Conservation (phyloP, 2,888 invertebrate species). For the Dryadula phaetusa region DNA sequence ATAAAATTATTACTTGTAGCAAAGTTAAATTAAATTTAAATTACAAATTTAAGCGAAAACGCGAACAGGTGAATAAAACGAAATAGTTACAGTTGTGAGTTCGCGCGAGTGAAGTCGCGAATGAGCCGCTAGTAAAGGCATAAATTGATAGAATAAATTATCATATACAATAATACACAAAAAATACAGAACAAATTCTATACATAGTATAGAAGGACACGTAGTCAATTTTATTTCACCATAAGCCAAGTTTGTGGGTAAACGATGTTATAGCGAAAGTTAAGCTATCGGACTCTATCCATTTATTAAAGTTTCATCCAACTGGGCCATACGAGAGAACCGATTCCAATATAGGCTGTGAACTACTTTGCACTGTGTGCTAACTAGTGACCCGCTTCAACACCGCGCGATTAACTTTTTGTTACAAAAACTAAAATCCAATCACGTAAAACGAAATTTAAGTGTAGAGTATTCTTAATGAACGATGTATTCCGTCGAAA, state of each 20-base stretch:
- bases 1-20: no score
- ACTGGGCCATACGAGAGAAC: conserved; percentile 58
- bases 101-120: no score
- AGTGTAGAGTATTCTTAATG: neutral
- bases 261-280: conserved; percentile 61
- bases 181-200: neutral
- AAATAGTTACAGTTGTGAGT: no score
- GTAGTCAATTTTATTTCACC: conserved; percentile 61
- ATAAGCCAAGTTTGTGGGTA: conserved; percentile 57
- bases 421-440: conserved; percentile 16
- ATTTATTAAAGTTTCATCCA: conserved; percentile 73
- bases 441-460: conserved; percentile 6
- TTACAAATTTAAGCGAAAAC: no score
- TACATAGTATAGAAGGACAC: neutral
- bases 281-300: conserved; percentile 66
- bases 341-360: conserved; percentile 55
- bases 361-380: conserved; percentile 45
- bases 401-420: conserved; percentile 36
- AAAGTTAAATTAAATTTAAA: no score
- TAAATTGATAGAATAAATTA: no score
- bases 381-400: conserved; percentile 40
- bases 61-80: no score
- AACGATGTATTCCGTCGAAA: neutral
- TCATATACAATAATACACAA: no score
- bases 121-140: no score